phyloP scores from a whole-genome alignment of 2,888 invertebrate genomes.

The Agrochola lychnidis region DNA sequence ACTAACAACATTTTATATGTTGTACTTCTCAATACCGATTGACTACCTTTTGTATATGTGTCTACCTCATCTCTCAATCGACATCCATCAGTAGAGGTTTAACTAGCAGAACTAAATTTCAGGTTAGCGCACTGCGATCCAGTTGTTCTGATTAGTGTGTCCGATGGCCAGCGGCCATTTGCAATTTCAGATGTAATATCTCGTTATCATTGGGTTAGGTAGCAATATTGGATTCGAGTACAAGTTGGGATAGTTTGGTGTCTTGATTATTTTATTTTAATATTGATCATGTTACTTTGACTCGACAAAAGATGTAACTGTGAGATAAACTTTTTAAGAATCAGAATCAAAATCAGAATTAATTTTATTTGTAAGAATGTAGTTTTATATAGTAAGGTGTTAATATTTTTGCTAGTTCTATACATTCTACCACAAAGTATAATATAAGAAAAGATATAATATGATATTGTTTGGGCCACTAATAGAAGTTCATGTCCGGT shows the following conservation, averaged over 20 bases:
- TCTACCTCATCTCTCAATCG: constrained; percentile 12
- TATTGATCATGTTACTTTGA: too few relatives aligned
- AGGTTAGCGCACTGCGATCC: constrained; percentile 50
- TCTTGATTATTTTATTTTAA: background rate
- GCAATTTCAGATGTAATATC: constrained; percentile 51
- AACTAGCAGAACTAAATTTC: constrained; percentile 50
- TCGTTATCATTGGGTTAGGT: constrained; percentile 29
- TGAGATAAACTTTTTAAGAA: too few relatives aligned
- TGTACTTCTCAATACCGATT: too few relatives aligned
- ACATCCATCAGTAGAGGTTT: constrained; percentile 29
- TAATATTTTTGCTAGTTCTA: too few relatives aligned
- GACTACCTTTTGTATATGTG: too few relatives aligned
- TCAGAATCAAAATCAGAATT: too few relatives aligned
- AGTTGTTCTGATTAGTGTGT: constrained; percentile 56
- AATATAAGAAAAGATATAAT: too few relatives aligned
- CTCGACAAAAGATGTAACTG: background rate
- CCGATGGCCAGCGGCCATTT: constrained; percentile 49
- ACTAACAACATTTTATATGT: too few relatives aligned
- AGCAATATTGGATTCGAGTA: constrained; percentile 14
- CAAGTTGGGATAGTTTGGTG: background rate
- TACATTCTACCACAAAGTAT: too few relatives aligned
- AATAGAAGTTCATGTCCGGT: background rate
- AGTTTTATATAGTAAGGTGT: too few relatives aligned
- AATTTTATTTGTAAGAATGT: too few relatives aligned
- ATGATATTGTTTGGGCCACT: background rate